Conservation (phyloP, 1,140 invertebrate genomes). For the Gonioctena quinquepunctata region DNA sequence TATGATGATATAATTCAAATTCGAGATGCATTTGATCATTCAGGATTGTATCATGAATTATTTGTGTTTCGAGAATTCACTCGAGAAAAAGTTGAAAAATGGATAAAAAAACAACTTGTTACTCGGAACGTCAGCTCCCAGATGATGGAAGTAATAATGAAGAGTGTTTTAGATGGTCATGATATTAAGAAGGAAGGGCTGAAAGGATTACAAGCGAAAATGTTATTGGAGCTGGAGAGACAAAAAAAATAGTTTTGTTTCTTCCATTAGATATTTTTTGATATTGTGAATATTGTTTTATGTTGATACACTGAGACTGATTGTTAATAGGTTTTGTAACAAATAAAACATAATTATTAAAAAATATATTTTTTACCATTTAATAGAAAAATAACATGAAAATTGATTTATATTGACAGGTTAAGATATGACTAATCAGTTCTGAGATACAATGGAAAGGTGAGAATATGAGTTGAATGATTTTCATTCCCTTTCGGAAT, state of each 20-base stretch:
- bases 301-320: not conserved
- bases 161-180: slow-evolving; percentile 12
- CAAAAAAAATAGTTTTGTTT: slow-evolving; percentile 1
- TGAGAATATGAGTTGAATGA: not conserved
- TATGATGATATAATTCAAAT: slow-evolving; percentile 16
- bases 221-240: slow-evolving; percentile 15
- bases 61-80: slow-evolving; percentile 16
- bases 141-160: not conserved
- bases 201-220: slow-evolving; percentile 18
- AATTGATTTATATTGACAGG: not conserved
- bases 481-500: not conserved
- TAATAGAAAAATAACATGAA: not conserved
- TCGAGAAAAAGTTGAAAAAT: slow-evolving; percentile 6
- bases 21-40: slow-evolving; percentile 2
- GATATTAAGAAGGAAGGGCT: slow-evolving; percentile 3
- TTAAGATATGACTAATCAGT: not conserved
- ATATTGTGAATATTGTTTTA: not conserved
- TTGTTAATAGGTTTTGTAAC: not conserved
- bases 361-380: not conserved
- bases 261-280: too few relatives aligned
- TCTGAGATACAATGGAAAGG: not conserved
- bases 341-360: not conserved
- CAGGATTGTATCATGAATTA: slow-evolving; percentile 10
- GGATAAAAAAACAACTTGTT: slow-evolving; percentile 5
- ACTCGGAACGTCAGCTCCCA: not conserved